Evolutionary conservation across 1,140 invertebrate species (phyloP), one percentile per base, ranked within the genome.

Genomic region (Heliconius melpomene): DNA sequence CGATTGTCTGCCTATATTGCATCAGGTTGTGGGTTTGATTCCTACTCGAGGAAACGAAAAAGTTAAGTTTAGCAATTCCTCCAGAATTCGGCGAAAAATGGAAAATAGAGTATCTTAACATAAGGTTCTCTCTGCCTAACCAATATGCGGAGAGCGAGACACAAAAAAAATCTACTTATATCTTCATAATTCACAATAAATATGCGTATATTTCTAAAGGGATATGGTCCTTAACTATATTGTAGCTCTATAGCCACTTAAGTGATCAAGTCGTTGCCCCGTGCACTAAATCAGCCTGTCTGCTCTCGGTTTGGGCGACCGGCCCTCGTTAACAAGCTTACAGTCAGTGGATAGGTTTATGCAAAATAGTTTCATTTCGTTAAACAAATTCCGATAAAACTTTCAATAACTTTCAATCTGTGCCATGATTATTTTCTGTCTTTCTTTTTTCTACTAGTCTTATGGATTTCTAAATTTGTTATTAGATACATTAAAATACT

Each of bases 271-370:
- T 71, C 89, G 74, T 87, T 87, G 86, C 88, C 85, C 87, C 81
- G 66, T 83, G 83, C 85, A 87, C 85, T 90, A 90, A 91, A 90
- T 90, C 90, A 88, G 85, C 80, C 85, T 87, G 90, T 91, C 89
- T 85, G 86, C 86, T 84, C 85, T 90, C 84, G 79, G 80, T 85
- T 84, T 82, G 84, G 82, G 82, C 81, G 84, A 86, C 79, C 83
- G 81, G 54, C 23, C 23, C 46, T 26, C 46, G 32, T 71, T 75
- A 57, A 57, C 71, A 20, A 72, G 79, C 66, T 70, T 79, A 79
- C 50, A 75, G 40, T 40, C n/a, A 73, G 50, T 76, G 66, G 50
- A 79, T 54, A 76, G 70, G 13, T 79, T 79, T 74, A 78, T 74
- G 71, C 72, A 78, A 57, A 23, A 74, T 52, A 54, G 13, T 66